A percentile compares a stretch with the other conserved stretches of the same genome.
These are phyloP conservation scores for Galaxea fascicularis DNA, from an alignment of 92 coral and sea anemone genomes.

Conservation along the genomic window DNA sequence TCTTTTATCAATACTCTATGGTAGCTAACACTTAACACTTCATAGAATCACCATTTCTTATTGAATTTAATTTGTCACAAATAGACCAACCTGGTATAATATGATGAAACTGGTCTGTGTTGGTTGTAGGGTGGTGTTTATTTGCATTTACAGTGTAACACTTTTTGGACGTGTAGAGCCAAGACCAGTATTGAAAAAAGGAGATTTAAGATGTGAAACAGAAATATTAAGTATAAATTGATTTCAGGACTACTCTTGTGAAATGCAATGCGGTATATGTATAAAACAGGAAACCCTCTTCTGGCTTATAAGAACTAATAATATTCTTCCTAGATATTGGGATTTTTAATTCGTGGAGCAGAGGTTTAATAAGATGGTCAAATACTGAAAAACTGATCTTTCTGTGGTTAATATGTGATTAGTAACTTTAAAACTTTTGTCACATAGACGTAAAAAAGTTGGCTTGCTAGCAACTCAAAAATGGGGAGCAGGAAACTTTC, in stretches of 20 bases:
- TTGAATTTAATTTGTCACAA: background rate
- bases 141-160: constrained; percentile 1
- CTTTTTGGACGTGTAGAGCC: constrained; percentile 7
- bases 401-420: background rate
- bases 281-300: constrained; percentile 8
- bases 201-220: background rate
- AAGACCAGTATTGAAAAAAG: constrained; percentile 8
- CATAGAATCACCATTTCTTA: background rate
- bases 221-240: background rate
- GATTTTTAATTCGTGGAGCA: constrained; percentile 4
- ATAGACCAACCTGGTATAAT: constrained; percentile 8
- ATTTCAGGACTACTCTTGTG: background rate
- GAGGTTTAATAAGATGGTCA: constrained; percentile 13
- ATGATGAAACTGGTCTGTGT: background rate
- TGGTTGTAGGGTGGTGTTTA: constrained; percentile 8
- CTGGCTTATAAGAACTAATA: constrained; percentile 10
- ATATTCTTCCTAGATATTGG: background rate
- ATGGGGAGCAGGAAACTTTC: constrained; percentile 32
- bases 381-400: background rate
- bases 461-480: constrained; percentile 41
- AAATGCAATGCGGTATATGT: background rate
- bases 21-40: constrained; percentile 6
- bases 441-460: constrained; percentile 2
- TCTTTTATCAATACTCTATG: constrained; percentile 11
- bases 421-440: background rate